phyloP scores from a whole-genome alignment of 2,113 vertebrate species.

The Neodon shergylaensis region DNA sequence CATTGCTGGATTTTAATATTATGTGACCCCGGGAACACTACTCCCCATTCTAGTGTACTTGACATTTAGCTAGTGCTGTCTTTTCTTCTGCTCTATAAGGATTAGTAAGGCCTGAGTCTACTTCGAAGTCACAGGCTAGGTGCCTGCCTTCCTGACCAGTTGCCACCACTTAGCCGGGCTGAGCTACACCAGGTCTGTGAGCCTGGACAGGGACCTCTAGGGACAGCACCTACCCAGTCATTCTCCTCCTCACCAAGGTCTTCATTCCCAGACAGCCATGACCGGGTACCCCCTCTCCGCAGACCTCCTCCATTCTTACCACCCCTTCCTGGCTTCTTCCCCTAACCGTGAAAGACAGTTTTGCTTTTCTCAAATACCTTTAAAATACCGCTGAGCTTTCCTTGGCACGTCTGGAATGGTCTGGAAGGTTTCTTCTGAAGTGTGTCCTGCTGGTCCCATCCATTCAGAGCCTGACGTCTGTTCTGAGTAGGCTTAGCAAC shows the following conservation, averaged over 20 bases:
- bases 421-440: neutral
- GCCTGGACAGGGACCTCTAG: fast-evolving
- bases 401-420: neutral
- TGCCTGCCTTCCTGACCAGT: neutral
- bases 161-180: fast-evolving
- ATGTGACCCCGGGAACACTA: neutral
- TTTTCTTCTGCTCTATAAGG: neutral
- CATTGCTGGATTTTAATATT: neutral
- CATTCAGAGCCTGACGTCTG: neutral
- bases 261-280: neutral
- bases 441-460: neutral
- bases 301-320: neutral
- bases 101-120: neutral
- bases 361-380: neutral
- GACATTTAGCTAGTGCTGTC: neutral
- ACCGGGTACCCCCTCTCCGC: too few relatives aligned
- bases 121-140: neutral
- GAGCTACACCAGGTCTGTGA: neutral
- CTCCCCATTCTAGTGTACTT: too few relatives aligned
- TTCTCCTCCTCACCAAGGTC: neutral
- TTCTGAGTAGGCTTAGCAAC: neutral
- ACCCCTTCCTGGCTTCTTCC: neutral
- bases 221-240: fast-evolving
- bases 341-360: neutral
- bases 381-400: neutral